phyloP scores from a whole-genome alignment of 2,113 vertebrate species.

The Siniperca knerii region DNA sequence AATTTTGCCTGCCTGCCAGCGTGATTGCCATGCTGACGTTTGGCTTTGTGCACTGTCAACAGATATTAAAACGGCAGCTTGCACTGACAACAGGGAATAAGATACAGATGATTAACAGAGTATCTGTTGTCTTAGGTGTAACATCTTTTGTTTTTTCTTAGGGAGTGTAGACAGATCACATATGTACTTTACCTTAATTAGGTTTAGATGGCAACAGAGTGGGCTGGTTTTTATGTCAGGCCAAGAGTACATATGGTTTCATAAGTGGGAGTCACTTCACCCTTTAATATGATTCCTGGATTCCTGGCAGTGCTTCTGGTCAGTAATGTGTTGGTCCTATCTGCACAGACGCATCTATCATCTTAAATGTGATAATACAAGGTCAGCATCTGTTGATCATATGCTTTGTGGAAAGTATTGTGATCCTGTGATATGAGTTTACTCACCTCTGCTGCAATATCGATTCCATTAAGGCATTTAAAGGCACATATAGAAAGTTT shows the following conservation, averaged over 20 bases:
- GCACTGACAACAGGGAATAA: background rate
- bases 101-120: background rate
- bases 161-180: background rate
- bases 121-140: background rate
- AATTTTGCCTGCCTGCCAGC: conserved; percentile 23
- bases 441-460: conserved; percentile 34
- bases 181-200: conserved; percentile 12
- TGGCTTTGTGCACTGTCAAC: conserved; percentile 32
- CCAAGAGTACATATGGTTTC: conserved; percentile 31
- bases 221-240: conserved; percentile 21
- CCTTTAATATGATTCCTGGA: conserved; percentile 57
- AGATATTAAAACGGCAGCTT: conserved; percentile 12
- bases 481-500: conserved; percentile 13
- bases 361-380: conserved; percentile 61
- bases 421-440: conserved; percentile 22
- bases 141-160: background rate
- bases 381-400: conserved; percentile 58
- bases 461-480: conserved; percentile 44
- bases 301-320: conserved; percentile 59
- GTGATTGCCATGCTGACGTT: conserved; percentile 28
- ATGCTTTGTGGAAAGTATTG: conserved; percentile 45
- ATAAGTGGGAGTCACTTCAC: conserved; percentile 48
- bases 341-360: conserved; percentile 58
- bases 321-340: conserved; percentile 54
- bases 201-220: conserved; percentile 7